Percentiles rank a stretch among this genome's conserved stretches.
Evolutionary conservation across 2,797 vertebrate species (phyloP).

Genomic region (Diglossa cyanea): DNA sequence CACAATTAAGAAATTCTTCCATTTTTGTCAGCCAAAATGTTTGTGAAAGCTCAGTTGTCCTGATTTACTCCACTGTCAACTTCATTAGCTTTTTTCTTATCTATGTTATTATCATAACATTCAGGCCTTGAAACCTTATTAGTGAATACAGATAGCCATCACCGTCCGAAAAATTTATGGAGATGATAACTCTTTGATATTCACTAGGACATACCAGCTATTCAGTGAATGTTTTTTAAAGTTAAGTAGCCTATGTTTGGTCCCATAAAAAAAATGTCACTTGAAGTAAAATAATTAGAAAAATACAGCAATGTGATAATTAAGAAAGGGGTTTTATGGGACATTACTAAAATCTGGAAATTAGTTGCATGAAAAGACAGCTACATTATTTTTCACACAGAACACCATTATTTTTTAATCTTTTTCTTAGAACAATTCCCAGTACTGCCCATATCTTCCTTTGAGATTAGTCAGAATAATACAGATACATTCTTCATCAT

Average conservation of each 20-base stretch:
- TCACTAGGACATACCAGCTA: background rate
- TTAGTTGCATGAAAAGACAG: background rate
- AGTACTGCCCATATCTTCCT: background rate
- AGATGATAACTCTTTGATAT: background rate
- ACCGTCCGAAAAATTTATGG: fast-evolving
- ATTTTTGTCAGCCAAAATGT: background rate
- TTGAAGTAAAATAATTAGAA: background rate
- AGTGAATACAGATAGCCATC: background rate
- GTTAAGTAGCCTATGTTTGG: background rate
- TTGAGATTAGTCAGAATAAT: background rate
- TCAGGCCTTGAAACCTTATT: background rate
- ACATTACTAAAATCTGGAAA: background rate
- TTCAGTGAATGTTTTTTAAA: background rate
- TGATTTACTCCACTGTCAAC: background rate
- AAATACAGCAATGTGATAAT: background rate
- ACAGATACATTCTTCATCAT: background rate
- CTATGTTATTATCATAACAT: background rate
- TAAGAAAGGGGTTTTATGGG: background rate
- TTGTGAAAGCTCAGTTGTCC: background rate
- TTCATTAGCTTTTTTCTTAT: background rate
- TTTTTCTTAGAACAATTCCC: background rate
- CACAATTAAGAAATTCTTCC: background rate
- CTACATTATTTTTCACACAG: background rate
- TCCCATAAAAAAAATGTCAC: background rate
- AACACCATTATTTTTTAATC: background rate